Base-by-base conservation (phyloP, 2,113 vertebrate genomes). In the Lycaon pictus region DNA sequence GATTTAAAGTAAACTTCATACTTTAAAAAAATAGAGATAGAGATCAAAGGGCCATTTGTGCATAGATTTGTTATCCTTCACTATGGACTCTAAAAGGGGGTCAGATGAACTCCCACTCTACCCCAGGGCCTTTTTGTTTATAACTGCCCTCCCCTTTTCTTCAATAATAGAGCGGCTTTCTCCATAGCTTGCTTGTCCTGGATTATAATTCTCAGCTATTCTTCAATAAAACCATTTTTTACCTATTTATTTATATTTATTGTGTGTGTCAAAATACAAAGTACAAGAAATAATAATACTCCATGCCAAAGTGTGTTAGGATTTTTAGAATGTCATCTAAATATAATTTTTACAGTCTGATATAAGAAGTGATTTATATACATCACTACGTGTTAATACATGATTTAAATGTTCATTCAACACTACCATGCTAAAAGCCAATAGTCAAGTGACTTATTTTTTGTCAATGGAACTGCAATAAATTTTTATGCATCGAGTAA, bases 361-460 rank as follows among this genome's bases (percentile, higher is more conserved):
- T 80, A n/a, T 51, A 76, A 94, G 11, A 87, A 43, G 0, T 51
- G 20, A 67, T 80, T 94, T 90, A 93, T 83, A 48, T 7, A 43
- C 43, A 4, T 5, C 15, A 23, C 23, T 25, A 1, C 22, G 23
- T 5, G 2, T 35, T 89, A 97, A 94, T 23, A 32, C 82, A 94
- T 93, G 3, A 60, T 87, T 53, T 90, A 93, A 93, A 83, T 55
- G 80, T 95, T 90, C 23, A 0, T 95, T 91, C 74, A 79, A 15
- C 74, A 71, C 2, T 7, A 79, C 63, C 93, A 76, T 71, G 10
- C 37, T 94, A 27, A 27, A 35, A 85, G 5, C n/a, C 56, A 95
- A 90, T 8, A 90, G 27, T 69, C 43, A 29, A 77, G 43, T 0
- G n/a, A 83, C 56, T 93, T 67, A 1, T 71, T 96, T 43, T 84